These are phyloP conservation scores for Parazoanthus darwini DNA, from an alignment of 92 coral and sea anemone species.

Conservation along the genomic window DNA sequence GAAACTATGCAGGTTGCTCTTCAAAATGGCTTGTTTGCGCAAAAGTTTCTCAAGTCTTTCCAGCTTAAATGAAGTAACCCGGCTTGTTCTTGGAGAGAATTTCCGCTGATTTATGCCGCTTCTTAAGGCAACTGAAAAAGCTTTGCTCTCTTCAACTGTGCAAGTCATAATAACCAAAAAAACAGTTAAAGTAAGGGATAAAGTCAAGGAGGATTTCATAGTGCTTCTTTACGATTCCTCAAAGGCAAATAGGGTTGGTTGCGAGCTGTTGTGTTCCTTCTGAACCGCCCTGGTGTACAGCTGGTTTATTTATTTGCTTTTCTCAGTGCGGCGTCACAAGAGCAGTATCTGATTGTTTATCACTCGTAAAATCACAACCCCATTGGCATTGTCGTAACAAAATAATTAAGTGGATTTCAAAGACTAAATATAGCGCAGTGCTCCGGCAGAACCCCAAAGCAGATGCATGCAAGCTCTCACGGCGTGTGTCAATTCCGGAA, in stretches of 20 bases:
- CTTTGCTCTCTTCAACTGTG: constrained; percentile 1
- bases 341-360: neutral
- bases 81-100: no score
- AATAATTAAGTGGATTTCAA: neutral
- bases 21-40: neutral
- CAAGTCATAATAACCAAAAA: neutral
- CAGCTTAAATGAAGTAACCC: no score
- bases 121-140: neutral
- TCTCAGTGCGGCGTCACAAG: neutral
- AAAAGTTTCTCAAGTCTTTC: no score
- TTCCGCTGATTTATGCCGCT: no score
- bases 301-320: neutral
- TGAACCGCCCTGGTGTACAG: no score
- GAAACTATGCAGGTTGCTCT: constrained; percentile 9
- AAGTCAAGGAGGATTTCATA: no score
- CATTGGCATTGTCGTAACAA: neutral
- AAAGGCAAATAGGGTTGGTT: no score
- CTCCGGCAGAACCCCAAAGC: neutral
- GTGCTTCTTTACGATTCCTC: no score
- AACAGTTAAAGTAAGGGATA: neutral
- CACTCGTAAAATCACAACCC: neutral
- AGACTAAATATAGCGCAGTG: constrained; percentile 5
- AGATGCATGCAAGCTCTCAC: neutral
- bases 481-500: neutral
- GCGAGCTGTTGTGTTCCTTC: no score